A percentile compares a stretch with the other conserved stretches of the same genome.
phyloP scores from a whole-genome alignment of 2,888 invertebrate species.

The Scelioninae gen. 2 region DNA sequence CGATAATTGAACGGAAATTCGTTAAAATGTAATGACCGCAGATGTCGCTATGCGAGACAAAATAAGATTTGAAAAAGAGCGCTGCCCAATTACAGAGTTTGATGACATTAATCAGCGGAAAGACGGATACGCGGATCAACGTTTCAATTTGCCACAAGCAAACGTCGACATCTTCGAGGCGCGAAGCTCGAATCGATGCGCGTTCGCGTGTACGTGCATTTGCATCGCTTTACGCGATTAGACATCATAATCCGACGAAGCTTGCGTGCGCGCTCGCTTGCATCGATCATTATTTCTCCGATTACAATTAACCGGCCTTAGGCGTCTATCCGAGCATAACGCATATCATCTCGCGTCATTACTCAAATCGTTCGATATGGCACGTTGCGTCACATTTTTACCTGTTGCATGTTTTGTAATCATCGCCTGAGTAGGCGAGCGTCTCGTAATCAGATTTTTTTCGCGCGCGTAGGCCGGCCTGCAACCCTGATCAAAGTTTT shows the following conservation, averaged over 20 bases:
- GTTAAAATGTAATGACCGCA: slow-evolving; percentile 3
- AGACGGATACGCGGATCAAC: slow-evolving; percentile 60
- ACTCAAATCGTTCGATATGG: slow-evolving; percentile 55
- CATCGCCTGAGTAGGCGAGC: slow-evolving; percentile 38
- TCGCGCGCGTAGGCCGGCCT: slow-evolving; percentile 23
- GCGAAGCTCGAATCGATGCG: slow-evolving; percentile 31
- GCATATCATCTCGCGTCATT: slow-evolving; percentile 55
- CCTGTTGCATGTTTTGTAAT: slow-evolving; percentile 57
- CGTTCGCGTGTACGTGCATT: slow-evolving; percentile 46
- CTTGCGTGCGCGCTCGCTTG: slow-evolving; percentile 47
- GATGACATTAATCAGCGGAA: slow-evolving; percentile 61
- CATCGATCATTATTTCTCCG: slow-evolving; percentile 51
- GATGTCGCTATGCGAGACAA: slow-evolving; percentile 34
- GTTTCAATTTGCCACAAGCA: slow-evolving; percentile 62
- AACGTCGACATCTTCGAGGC: slow-evolving; percentile 16
- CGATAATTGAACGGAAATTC: too few species aligned
- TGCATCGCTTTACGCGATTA: slow-evolving; percentile 52
- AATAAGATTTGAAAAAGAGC: slow-evolving; percentile 28
- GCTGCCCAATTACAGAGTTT: slow-evolving; percentile 57
- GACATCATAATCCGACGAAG: slow-evolving; percentile 51
- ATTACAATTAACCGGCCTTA: slow-evolving; percentile 54
- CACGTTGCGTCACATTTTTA: slow-evolving; percentile 54
- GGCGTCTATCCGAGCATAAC: slow-evolving; percentile 49
- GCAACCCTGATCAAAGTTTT: slow-evolving; percentile 1
- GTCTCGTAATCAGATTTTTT: slow-evolving; percentile 44